Evolutionary conservation across 1,140 invertebrate species (phyloP).

Genomic region (Rhynchophorus ferrugineus): DNA sequence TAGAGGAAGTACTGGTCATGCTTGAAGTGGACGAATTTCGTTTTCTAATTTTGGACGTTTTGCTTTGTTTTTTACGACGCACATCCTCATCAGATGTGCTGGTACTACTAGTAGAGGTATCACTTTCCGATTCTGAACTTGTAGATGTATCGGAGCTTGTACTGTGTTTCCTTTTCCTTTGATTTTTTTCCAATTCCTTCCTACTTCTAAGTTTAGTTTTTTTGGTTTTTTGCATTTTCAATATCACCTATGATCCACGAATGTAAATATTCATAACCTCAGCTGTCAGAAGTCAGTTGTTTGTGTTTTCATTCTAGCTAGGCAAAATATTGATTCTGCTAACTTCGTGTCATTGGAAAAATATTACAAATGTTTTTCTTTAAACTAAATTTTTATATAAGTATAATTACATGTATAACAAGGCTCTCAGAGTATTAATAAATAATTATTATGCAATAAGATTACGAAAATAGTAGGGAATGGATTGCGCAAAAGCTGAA

Average conservation of each 20-base stretch:
- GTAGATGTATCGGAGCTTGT: slow-evolving; percentile 12
- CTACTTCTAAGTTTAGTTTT: slow-evolving; percentile 2
- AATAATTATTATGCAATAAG: no score
- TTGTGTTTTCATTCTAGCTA: no score
- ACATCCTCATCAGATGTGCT: slow-evolving; percentile 14
- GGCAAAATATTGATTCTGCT: no score
- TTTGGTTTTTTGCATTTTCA: slow-evolving; percentile 8
- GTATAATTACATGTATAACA: no score
- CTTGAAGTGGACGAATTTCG: slow-evolving; percentile 8
- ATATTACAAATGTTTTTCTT: no score
- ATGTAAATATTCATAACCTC: slow-evolving; percentile 9
- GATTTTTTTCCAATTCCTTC: slow-evolving; percentile 8
- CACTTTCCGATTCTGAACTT: slow-evolving; percentile 15
- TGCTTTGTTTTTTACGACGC: slow-evolving; percentile 8
- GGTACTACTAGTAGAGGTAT: slow-evolving; percentile 8
- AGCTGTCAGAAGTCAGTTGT: neutral
- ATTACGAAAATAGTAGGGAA: no score
- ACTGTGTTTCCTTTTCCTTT: slow-evolving; percentile 10
- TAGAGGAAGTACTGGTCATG: neutral
- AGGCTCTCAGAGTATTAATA: no score
- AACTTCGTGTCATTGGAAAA: neutral
- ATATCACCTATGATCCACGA: no score
- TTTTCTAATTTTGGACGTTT: slow-evolving; percentile 10
- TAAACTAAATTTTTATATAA: no score
- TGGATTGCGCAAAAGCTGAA: no score